A percentile compares a stretch with the other conserved stretches of the same genome.
phyloP scores from a whole-genome alignment of 2,113 vertebrate species.

The Siniperca knerii region DNA sequence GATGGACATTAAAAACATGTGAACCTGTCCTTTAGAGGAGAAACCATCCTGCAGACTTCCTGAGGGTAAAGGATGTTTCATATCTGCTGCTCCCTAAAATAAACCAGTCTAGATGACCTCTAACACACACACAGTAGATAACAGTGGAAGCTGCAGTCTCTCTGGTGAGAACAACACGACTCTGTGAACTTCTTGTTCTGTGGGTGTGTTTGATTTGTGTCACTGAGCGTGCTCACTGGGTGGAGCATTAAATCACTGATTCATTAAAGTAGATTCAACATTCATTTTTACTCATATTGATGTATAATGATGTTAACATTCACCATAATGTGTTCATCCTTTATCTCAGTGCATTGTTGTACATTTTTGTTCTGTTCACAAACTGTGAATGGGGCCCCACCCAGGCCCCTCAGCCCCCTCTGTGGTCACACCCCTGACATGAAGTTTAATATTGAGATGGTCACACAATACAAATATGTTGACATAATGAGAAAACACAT shows the following conservation, averaged over 20 bases:
- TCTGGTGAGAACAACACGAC: constrained; percentile 10
- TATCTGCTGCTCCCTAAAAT: constrained; percentile 43
- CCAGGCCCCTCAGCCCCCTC: background rate
- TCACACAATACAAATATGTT: no score
- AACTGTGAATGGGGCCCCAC: background rate
- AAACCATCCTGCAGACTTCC: constrained; percentile 26
- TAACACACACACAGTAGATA: background rate
- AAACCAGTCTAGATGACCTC: background rate
- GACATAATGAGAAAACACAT: no score
- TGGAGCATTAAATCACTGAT: background rate
- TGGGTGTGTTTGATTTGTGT: constrained; percentile 24
- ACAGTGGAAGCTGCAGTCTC: background rate
- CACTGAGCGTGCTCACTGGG: background rate
- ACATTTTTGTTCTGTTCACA: no score
- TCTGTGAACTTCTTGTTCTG: background rate
- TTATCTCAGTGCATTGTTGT: background rate
- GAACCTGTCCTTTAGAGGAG: no score
- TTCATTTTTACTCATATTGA: background rate
- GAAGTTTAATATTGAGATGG: no score
- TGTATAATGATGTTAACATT: background rate
- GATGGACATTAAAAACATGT: no score
- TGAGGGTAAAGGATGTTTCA: constrained; percentile 24
- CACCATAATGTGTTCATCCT: background rate
- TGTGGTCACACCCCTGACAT: no score
- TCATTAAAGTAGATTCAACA: background rate